These are phyloP conservation scores for Sialis lutaria DNA, from an alignment of 2,888 invertebrate genomes.

Conservation along the genomic window DNA sequence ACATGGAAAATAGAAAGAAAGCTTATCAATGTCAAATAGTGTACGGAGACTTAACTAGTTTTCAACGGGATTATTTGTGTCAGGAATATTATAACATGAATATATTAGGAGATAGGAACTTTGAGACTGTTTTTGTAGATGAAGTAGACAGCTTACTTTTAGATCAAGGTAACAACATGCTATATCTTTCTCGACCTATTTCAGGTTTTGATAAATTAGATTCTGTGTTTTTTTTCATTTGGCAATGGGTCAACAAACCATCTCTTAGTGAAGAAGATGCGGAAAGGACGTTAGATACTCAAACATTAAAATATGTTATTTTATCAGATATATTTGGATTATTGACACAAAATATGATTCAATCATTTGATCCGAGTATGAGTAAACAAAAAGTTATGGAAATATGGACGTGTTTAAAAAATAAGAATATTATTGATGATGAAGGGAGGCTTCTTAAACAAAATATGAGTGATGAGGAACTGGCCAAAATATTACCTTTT, in stretches of 20 bases:
- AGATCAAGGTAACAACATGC: constrained; percentile 22
- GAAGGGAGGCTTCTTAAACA: no score
- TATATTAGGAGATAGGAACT: constrained; percentile 15
- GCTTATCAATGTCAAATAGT: constrained; percentile 15
- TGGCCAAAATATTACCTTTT: no score
- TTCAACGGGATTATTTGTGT: constrained; percentile 18
- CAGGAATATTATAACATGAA: constrained; percentile 18
- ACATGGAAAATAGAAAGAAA: constrained; percentile 11
- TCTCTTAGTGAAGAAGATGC: constrained; percentile 1
- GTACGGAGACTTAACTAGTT: constrained; percentile 19
- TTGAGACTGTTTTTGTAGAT: constrained; percentile 20
- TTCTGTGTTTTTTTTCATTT: constrained; percentile 17
- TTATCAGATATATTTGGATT: no score
- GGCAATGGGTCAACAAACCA: constrained; percentile 13
- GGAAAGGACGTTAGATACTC: no score
- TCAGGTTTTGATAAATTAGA: constrained; percentile 20
- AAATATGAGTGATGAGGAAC: no score
- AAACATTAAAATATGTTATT: no score
- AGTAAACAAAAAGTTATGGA: no score
- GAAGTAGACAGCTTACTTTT: constrained; percentile 26
- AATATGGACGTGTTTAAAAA: no score
- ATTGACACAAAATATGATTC: no score
- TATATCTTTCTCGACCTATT: constrained; percentile 21
- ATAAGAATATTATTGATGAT: no score
- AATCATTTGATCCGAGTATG: no score